Evolutionary conservation across 2,888 invertebrate species (phyloP).

Genomic region (Xanthorhoe designata): DNA sequence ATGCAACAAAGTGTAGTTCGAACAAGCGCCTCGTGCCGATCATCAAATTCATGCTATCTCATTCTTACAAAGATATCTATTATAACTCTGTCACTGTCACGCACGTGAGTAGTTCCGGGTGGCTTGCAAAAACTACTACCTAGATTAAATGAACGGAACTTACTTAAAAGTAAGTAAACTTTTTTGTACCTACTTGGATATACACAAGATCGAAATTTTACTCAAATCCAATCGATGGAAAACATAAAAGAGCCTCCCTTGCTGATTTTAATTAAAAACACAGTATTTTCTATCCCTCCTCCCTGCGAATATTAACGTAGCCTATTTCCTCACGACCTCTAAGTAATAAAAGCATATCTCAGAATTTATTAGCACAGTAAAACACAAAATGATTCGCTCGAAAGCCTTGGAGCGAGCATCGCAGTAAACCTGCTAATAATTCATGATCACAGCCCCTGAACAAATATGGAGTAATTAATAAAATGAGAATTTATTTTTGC

Average conservation of each 20-base stretch:
- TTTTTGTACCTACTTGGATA: no score
- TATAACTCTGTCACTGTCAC: no score
- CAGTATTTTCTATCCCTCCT: background rate
- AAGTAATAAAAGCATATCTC: constrained; percentile 42
- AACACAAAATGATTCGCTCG: constrained; percentile 38
- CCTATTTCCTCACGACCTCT: constrained; percentile 24
- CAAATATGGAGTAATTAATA: constrained; percentile 60
- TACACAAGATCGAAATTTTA: background rate
- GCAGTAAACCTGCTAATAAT: constrained; percentile 46
- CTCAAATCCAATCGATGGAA: background rate
- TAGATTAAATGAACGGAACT: no score
- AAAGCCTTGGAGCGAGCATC: constrained; percentile 40
- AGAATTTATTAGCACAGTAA: constrained; percentile 40
- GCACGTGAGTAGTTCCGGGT: no score
- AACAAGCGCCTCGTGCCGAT: no score
- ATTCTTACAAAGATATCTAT: no score
- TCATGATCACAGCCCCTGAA: constrained; percentile 50
- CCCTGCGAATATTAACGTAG: constrained; percentile 18
- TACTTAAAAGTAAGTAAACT: no score
- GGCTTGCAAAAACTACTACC: no score
- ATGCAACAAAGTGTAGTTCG: no score
- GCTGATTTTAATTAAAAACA: background rate
- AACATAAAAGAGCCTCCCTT: background rate
- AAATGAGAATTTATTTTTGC: constrained; percentile 52
- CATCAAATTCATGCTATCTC: no score